Conservation (phyloP, 2,797 vertebrate species). For the Cossypha dichroa region DNA sequence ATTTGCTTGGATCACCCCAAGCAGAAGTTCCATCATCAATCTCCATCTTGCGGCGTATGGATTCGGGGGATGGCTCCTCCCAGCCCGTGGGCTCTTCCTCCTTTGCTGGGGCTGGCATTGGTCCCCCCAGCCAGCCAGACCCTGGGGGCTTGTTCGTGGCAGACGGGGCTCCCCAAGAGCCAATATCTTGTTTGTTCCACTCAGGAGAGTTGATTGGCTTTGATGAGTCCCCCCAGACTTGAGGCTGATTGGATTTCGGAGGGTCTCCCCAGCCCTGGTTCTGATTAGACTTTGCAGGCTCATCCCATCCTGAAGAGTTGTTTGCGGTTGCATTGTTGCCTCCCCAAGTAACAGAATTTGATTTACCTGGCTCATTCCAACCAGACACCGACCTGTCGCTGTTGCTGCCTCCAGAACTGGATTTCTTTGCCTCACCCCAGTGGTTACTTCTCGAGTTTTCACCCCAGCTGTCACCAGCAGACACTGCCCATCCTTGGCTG, state of each 20-base stretch:
- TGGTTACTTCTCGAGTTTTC: slow-evolving; percentile 85
- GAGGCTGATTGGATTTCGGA: slow-evolving; percentile 80
- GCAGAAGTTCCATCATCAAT: slow-evolving; percentile 96
- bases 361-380: slow-evolving; percentile 87
- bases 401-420: slow-evolving; percentile 89
- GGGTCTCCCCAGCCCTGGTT: slow-evolving; percentile 89
- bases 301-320: slow-evolving; percentile 85
- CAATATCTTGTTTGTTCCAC: slow-evolving; percentile 86
- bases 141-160: slow-evolving; percentile 80
- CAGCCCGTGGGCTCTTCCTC: slow-evolving; percentile 88
- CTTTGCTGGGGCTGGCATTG: slow-evolving; percentile 84
- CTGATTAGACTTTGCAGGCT: slow-evolving; percentile 84
- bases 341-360: slow-evolving; percentile 82
- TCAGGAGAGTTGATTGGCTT: slow-evolving; percentile 83
- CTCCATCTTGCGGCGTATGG: slow-evolving; percentile 92
- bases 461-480: slow-evolving; percentile 83
- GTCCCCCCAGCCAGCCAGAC: slow-evolving; percentile 90
- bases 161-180: slow-evolving; percentile 81
- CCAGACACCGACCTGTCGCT: slow-evolving; percentile 90
- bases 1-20: slow-evolving; percentile 95
- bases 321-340: slow-evolving; percentile 82
- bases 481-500: slow-evolving; percentile 77
- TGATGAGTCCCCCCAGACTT: slow-evolving; percentile 85
- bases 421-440: slow-evolving; percentile 90
- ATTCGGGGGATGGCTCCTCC: slow-evolving; percentile 97